Base-by-base conservation (phyloP, 2,888 invertebrate genomes). In the Drosophila yooni region DNA sequence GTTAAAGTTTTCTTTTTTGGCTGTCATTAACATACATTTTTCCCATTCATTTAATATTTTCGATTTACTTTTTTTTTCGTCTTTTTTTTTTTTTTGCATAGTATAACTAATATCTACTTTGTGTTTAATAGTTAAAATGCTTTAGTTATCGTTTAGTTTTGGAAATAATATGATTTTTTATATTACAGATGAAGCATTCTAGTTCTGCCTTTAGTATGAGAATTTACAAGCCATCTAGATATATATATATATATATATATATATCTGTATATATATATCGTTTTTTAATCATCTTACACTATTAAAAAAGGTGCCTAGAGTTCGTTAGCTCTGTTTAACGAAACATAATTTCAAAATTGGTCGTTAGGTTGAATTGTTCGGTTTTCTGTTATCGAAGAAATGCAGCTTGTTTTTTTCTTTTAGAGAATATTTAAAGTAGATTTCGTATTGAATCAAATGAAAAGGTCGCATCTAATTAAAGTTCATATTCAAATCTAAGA, bases 111-210 rank as follows among this genome's bases (percentile, higher is more conserved):
- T 7, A 54, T 25, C 78, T 81, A 73, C 71, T 54, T 62, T 65
- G 52, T 72, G 59, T 75, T 68, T 57, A 74, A 73, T 81, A 80
- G 84, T 84, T 89, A 85, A 85, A 85, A 85, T 85, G 81, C 81
- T 63, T 73, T 76, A 67, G 66, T 70, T 70, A 65, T 74, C 60
- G 46, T 73, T 70, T 65, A 52, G 57, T 67, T 38, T 66, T 77
- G 64, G 66, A 81, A 79, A 86, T 88, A 66, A 76, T 79, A 81
- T 88, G 81, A 65, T 62, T 59, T 72, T 70, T 56, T 90, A 86
- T 86, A 75, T 87, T 89, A 89, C 89, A 86, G 85, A 82, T 86
- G 89, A 79, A 89, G 83, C 85, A 77, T 75, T 74, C 70, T 61
- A 63, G 43, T 75, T 80, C 57, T 75, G 70, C 62, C 56, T 51